These are phyloP conservation scores for Myrmecophaga tridactyla DNA, from an alignment of 2,113 vertebrate species.

Conservation along the genomic window DNA sequence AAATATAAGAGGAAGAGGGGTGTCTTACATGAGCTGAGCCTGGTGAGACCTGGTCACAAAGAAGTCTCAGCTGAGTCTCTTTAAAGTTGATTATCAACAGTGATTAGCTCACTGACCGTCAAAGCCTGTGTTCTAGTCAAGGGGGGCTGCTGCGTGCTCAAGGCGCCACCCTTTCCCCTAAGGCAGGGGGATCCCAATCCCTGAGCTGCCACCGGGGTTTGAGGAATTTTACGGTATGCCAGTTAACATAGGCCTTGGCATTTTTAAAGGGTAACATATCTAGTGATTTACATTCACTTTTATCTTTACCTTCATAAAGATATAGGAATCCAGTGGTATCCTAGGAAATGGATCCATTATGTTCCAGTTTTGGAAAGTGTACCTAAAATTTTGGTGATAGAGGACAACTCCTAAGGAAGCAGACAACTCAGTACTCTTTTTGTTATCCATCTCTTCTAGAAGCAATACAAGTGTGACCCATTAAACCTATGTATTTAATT, in stretches of 20 bases:
- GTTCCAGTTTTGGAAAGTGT: not conserved
- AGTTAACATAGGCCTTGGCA: not conserved
- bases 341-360: not conserved
- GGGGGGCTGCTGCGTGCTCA: too few relatives aligned
- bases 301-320: not conserved
- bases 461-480: not conserved
- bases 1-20: too few relatives aligned
- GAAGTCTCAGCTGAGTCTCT: too few relatives aligned
- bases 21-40: too few relatives aligned
- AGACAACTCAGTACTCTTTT: not conserved
- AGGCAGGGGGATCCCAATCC: too few relatives aligned
- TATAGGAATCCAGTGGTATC: not conserved
- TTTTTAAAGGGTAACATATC: not conserved
- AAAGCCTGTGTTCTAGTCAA: too few relatives aligned
- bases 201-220: not conserved
- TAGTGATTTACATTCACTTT: not conserved
- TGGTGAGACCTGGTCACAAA: too few relatives aligned
- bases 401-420: not conserved
- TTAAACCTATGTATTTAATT: not conserved
- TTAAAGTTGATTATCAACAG: too few relatives aligned
- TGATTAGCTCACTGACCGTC: too few relatives aligned
- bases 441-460: not conserved
- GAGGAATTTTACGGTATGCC: not conserved
- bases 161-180: too few relatives aligned
- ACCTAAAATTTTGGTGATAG: not conserved